Conservation (phyloP, 1,140 invertebrate genomes). For the Pemphigus obesinymphae region DNA sequence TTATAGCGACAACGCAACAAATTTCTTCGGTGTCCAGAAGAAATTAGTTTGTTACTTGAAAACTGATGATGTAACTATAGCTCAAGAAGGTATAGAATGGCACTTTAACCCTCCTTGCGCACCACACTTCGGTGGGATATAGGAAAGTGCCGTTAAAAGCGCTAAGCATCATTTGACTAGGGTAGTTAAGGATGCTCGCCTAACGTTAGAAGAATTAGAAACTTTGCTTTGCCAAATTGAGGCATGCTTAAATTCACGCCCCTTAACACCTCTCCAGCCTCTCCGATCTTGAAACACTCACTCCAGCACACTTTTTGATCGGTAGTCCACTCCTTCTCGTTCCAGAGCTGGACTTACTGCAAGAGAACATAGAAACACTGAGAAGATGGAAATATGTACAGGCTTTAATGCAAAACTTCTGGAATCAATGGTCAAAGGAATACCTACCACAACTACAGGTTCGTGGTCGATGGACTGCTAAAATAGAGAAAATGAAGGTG, state of each 20-base stretch:
- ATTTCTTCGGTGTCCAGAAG: conserved; percentile 40
- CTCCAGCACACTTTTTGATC: conserved; percentile 48
- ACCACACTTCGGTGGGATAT: conserved; percentile 51
- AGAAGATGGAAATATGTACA: conserved; percentile 43
- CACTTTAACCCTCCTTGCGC: conserved; percentile 48
- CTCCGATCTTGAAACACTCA: conserved; percentile 46
- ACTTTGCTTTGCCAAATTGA: conserved; percentile 46
- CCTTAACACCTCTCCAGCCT: conserved; percentile 49
- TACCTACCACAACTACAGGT: conserved; percentile 47
- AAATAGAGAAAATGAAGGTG: not conserved
- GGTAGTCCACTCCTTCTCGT: conserved; percentile 36
- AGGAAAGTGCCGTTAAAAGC: conserved; percentile 49
- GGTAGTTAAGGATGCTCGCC: too few species aligned
- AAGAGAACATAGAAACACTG: conserved; percentile 41
- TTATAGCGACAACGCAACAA: conserved; percentile 40
- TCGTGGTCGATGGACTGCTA: conserved; percentile 45
- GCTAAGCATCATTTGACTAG: conserved; percentile 46
- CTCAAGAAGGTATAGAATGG: too few species aligned
- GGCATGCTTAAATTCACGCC: conserved; percentile 49
- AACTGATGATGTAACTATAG: not conserved
- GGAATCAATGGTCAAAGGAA: conserved; percentile 47
- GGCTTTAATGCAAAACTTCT: conserved; percentile 45
- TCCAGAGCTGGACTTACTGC: conserved; percentile 12
- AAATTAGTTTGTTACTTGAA: not conserved
- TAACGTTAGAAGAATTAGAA: conserved; percentile 48